Evolutionary conservation across 2,797 vertebrate genomes (phyloP).

Genomic region (Rhinatrema bivittatum): DNA sequence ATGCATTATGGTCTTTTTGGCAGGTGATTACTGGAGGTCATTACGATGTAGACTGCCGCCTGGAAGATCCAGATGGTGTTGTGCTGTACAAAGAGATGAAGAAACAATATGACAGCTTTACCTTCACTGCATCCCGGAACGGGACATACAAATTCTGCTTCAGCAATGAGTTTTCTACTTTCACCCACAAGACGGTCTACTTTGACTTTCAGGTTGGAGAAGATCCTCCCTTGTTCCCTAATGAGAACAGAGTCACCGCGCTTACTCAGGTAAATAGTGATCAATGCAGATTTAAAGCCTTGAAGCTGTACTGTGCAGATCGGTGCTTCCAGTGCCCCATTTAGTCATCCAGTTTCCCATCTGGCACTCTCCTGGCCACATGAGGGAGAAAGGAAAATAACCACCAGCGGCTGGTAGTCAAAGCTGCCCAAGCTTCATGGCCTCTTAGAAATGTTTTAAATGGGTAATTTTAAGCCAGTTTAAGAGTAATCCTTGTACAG

Average conservation of each 20-base stretch:
- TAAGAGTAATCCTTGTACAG: no score
- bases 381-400: no score
- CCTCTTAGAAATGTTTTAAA: no score
- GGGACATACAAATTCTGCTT: constrained; percentile 97
- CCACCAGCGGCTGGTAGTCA: no score
- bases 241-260: constrained; percentile 91
- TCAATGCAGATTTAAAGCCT: accelerated
- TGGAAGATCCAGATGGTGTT: constrained; percentile 83
- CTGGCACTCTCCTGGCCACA: no score
- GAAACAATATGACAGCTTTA: constrained; percentile 97
- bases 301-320: no score
- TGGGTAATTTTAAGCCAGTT: no score
- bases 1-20: neutral
- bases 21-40: constrained; percentile 97
- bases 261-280: constrained; percentile 94
- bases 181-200: constrained; percentile 97
- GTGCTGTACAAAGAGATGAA: constrained; percentile 97
- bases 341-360: no score
- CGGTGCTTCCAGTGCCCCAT: no score
- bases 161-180: constrained; percentile 97
- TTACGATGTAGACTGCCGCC: constrained; percentile 93
- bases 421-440: no score
- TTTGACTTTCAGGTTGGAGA: constrained; percentile 98
- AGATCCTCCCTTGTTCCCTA: constrained; percentile 93
- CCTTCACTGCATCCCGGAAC: constrained; percentile 84